These are phyloP conservation scores for Camponotus fellah DNA, from an alignment of 2,888 invertebrate species.

Conservation along the genomic window DNA sequence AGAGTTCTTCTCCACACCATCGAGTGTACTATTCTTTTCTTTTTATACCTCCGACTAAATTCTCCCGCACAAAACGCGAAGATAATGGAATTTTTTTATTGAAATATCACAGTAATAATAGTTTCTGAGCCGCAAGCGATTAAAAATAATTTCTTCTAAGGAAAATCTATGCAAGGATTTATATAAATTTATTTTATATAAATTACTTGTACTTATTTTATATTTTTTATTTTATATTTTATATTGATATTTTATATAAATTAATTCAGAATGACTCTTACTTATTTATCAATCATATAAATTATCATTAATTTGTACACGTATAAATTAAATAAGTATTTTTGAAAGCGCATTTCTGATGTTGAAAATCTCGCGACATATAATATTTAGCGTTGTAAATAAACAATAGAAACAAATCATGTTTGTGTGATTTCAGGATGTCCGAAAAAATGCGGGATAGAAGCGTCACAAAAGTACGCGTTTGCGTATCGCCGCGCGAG, in stretches of 20 bases:
- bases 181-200: neutral
- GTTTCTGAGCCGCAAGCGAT: neutral
- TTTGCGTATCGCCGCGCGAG: slow-evolving; percentile 41
- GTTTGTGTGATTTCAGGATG: neutral
- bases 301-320: too few relatives aligned
- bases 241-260: too few relatives aligned
- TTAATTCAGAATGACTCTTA: too few relatives aligned
- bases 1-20: neutral
- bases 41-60: neutral
- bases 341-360: neutral
- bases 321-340: neutral
- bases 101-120: neutral
- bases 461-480: slow-evolving; percentile 53
- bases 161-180: neutral
- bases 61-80: neutral
- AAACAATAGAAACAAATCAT: neutral
- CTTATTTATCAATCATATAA: too few relatives aligned
- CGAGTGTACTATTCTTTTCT: neutral
- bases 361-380: slow-evolving; percentile 1
- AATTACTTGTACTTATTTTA: too few relatives aligned
- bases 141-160: neutral
- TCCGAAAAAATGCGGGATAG: slow-evolving; percentile 21
- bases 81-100: neutral
- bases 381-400: neutral
- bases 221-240: too few relatives aligned